Evolutionary conservation across 2,888 invertebrate genomes (phyloP).

Genomic region (Melinaea menophilus): DNA sequence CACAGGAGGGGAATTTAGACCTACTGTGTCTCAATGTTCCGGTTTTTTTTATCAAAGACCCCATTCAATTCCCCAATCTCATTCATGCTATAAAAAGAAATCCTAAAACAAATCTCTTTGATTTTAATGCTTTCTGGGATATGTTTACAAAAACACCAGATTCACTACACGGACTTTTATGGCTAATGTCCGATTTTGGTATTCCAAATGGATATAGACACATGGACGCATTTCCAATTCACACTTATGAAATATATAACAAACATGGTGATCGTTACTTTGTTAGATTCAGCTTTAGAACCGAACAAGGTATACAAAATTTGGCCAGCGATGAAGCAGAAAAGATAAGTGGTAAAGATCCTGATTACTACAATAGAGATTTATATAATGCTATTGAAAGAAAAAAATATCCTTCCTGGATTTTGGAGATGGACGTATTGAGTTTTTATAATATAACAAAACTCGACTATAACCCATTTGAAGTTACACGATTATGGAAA

Average conservation of each 20-base stretch:
- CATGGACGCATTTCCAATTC: constrained; percentile 94
- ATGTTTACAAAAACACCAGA: constrained; percentile 89
- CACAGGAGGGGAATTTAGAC: constrained; percentile 92
- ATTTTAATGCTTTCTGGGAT: constrained; percentile 92
- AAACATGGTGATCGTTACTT: constrained; percentile 82
- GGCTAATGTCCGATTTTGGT: constrained; percentile 90
- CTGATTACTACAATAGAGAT: constrained; percentile 90
- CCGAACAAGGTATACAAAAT: constrained; percentile 90
- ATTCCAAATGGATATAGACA: constrained; percentile 91
- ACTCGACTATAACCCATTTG: constrained; percentile 55
- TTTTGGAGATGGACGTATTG: constrained; percentile 54
- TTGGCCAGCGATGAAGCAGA: constrained; percentile 80
- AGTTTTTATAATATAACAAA: constrained; percentile 42
- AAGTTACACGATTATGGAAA: constrained; percentile 50
- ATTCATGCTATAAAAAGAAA: constrained; percentile 95
- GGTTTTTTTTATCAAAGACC: constrained; percentile 91
- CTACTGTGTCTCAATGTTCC: constrained; percentile 91
- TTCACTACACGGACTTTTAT: constrained; percentile 84
- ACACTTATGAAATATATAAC: constrained; percentile 93
- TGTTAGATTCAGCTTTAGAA: constrained; percentile 94
- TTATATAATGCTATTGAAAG: constrained; percentile 89
- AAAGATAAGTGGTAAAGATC: constrained; percentile 82
- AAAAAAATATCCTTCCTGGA: constrained; percentile 69
- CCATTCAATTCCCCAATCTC: constrained; percentile 88
- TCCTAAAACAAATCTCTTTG: constrained; percentile 90